Percentiles rank a stretch among this genome's conserved stretches.
Evolutionary conservation across 92 coral and sea anemone genomes (phyloP).

Genomic region (Zoanthus gigantus): DNA sequence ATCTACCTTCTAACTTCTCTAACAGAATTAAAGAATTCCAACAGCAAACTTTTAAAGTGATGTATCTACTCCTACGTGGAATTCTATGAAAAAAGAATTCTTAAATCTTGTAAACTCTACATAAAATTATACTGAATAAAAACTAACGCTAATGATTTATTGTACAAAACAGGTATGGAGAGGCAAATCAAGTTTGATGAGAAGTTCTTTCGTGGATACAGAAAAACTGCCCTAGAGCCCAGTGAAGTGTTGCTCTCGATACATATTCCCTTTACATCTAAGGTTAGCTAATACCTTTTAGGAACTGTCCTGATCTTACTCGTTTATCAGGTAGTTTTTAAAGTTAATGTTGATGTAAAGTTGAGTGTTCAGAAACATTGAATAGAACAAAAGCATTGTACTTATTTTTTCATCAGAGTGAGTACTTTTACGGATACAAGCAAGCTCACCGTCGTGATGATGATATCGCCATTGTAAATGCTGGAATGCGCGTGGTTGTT

Average conservation of each 20-base stretch:
- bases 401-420: constrained; percentile 52
- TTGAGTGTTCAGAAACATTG: no score
- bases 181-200: constrained; percentile 84
- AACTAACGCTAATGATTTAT: no score
- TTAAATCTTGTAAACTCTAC: background rate
- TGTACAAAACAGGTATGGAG: constrained; percentile 57
- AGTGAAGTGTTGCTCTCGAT: constrained; percentile 77
- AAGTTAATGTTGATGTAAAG: background rate
- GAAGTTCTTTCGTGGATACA: constrained; percentile 82
- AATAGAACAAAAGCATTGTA: background rate
- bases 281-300: constrained; percentile 49
- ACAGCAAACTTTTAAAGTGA: no score
- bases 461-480: constrained; percentile 87
- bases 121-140: background rate
- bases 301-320: no score
- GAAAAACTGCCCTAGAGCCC: constrained; percentile 76
- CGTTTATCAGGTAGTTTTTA: background rate
- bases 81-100: background rate
- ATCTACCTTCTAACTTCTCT: no score
- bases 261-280: constrained; percentile 74
- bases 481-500: constrained; percentile 84
- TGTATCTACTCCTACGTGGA: no score
- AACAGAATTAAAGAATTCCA: no score
- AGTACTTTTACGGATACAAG: constrained; percentile 82
- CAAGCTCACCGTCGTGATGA: constrained; percentile 96